A percentile compares a stretch with the other conserved stretches of the same genome.
phyloP scores from a whole-genome alignment of 2,113 vertebrate genomes.

The Triplophysa tibetana region DNA sequence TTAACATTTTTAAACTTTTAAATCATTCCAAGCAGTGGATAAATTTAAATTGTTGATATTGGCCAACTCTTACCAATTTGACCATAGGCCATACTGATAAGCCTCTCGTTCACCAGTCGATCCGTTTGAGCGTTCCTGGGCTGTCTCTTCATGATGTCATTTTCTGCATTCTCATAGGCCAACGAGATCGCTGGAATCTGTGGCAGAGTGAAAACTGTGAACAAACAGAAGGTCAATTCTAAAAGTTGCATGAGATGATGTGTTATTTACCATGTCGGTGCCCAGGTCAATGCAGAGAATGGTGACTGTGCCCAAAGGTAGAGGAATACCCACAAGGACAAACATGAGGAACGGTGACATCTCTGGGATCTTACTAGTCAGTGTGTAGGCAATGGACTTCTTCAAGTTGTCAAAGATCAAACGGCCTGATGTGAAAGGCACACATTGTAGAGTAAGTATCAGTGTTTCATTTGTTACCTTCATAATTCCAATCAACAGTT shows the following conservation, averaged over 20 bases:
- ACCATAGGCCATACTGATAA: constrained; percentile 93
- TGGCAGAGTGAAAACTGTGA: neutral
- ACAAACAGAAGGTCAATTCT: neutral
- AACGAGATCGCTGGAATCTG: constrained; percentile 92
- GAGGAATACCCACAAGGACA: constrained; percentile 87
- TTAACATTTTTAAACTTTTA: neutral
- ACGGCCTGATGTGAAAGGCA: constrained; percentile 70
- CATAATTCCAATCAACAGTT: constrained; percentile 72
- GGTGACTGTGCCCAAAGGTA: constrained; percentile 90
- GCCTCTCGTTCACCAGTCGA: constrained; percentile 89
- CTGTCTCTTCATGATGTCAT: constrained; percentile 95
- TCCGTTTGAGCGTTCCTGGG: constrained; percentile 87
- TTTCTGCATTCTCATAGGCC: constrained; percentile 91
- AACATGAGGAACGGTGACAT: constrained; percentile 93
- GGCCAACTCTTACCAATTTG: constrained; percentile 79
- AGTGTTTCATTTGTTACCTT: constrained; percentile 72
- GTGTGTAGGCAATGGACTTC: constrained; percentile 92
- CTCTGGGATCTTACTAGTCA: constrained; percentile 94
- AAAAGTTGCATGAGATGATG: neutral
- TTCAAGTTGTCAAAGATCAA: constrained; percentile 95
- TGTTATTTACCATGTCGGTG: constrained; percentile 85
- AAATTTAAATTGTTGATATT: neutral
- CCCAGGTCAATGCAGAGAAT: constrained; percentile 95
- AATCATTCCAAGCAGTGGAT: too few relatives aligned
- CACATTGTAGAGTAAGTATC: neutral